These are phyloP conservation scores for Noturus placidus DNA, from an alignment of 2,113 vertebrate species.

Conservation along the genomic window DNA sequence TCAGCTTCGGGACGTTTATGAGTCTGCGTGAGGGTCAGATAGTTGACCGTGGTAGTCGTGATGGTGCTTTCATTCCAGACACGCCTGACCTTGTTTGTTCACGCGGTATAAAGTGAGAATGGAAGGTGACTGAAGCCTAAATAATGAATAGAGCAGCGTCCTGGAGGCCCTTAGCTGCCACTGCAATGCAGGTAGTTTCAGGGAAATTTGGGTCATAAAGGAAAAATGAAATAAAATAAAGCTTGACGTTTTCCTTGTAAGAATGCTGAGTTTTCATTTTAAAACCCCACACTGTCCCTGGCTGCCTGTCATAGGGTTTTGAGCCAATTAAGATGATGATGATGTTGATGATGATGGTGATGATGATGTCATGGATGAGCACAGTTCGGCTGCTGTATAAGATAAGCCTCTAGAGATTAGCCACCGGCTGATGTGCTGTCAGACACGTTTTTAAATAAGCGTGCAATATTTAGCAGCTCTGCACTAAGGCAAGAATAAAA, in stretches of 20 bases:
- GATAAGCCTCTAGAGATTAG: constrained; percentile 16
- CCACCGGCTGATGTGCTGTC: constrained; percentile 10
- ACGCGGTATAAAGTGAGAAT: neutral
- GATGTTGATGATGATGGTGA: constrained; percentile 7
- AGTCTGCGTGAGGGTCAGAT: neutral
- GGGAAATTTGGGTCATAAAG: constrained; percentile 14
- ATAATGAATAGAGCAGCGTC: constrained; percentile 26
- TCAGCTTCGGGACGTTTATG: neutral
- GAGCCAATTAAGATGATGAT: constrained; percentile 13
- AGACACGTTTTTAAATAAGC: neutral
- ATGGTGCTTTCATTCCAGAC: constrained; percentile 3
- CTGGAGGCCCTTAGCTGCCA: constrained; percentile 4
- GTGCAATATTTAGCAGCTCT: constrained; percentile 16
- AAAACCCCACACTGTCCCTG: neutral
- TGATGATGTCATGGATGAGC: constrained; percentile 11
- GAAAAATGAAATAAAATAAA: neutral
- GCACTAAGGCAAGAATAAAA: neutral
- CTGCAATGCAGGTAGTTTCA: constrained; percentile 3
- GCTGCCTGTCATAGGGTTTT: neutral
- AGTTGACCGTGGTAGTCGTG: neutral
- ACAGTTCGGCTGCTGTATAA: constrained; percentile 20
- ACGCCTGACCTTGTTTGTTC: constrained; percentile 1
- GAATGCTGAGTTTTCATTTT: constrained; percentile 13
- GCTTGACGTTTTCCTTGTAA: neutral
- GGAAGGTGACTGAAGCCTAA: neutral